A percentile compares a stretch with the other conserved stretches of the same genome.
phyloP scores from a whole-genome alignment of 2,797 vertebrate species.

The Esox masquinongy region DNA sequence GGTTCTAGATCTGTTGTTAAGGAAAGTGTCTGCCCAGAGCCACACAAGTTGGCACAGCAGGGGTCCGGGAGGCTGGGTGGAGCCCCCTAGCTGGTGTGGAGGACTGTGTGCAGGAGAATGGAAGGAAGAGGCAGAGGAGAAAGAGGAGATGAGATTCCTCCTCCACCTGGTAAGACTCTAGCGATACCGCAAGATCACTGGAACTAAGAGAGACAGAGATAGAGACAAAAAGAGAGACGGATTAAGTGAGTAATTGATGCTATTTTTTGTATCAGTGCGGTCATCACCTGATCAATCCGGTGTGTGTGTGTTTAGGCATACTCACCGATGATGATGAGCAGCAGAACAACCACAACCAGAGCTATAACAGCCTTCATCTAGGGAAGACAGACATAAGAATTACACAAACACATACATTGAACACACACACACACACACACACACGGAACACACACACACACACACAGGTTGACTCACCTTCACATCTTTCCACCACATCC shows the following conservation, averaged over 20 bases:
- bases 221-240: not conserved
- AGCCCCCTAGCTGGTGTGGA: slow-evolving; percentile 56
- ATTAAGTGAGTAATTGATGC: not conserved
- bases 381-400: slow-evolving; percentile 32
- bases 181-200: slow-evolving; percentile 88
- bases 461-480: slow-evolving; percentile 78
- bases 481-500: slow-evolving; percentile 98
- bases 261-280: not conserved
- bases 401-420: slow-evolving; percentile 2
- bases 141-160: slow-evolving; percentile 22
- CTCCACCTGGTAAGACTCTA: slow-evolving; percentile 58
- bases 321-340: slow-evolving; percentile 95
- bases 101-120: slow-evolving; percentile 52
- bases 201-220: slow-evolving; percentile 73
- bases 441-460: slow-evolving; percentile 7
- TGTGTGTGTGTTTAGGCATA: slow-evolving; percentile 43
- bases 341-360: slow-evolving; percentile 82
- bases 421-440: not conserved
- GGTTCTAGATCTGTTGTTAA: slow-evolving; percentile 45
- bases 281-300: not conserved
- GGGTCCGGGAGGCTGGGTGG: slow-evolving; percentile 44
- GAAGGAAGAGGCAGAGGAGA: slow-evolving; percentile 37
- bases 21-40: slow-evolving; percentile 31
- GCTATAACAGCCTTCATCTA: slow-evolving; percentile 95
- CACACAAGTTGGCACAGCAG: slow-evolving; percentile 35